Evolutionary conservation across 2,888 invertebrate genomes (phyloP).

Genomic region (Mythimna ferrago): DNA sequence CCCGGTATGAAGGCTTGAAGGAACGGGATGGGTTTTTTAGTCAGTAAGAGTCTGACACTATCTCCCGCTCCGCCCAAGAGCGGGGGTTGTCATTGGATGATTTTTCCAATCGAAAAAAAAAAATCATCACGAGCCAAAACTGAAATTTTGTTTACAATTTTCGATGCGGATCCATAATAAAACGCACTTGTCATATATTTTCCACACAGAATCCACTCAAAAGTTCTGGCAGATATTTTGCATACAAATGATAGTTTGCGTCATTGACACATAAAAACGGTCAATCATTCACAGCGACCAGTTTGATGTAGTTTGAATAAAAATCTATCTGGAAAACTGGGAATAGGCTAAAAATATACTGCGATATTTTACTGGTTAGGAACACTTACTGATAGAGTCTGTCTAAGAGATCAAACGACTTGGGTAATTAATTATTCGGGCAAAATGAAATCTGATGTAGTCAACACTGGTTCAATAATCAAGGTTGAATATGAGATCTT

Average conservation of each 20-base stretch:
- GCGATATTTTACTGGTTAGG: background rate
- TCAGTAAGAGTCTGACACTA: no score
- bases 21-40: no score
- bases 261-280: constrained; percentile 41
- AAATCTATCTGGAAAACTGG: constrained; percentile 11
- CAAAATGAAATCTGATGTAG: no score
- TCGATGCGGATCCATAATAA: constrained; percentile 5
- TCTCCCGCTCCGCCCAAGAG: no score
- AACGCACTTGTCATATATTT: constrained; percentile 27
- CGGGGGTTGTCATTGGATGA: no score
- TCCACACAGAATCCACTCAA: constrained; percentile 31
- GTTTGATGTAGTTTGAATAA: constrained; percentile 27
- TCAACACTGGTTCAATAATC: no score
- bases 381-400: background rate
- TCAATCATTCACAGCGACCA: constrained; percentile 26
- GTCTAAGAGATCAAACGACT: no score
- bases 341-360: constrained; percentile 5
- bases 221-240: constrained; percentile 47
- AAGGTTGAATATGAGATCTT: no score
- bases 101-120: no score
- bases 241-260: constrained; percentile 52
- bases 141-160: background rate
- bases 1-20: no score
- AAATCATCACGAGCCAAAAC: no score
- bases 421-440: no score